Base-by-base conservation (phyloP, 2,888 invertebrate species). In the Imbricaverruca yamaguchii region DNA sequence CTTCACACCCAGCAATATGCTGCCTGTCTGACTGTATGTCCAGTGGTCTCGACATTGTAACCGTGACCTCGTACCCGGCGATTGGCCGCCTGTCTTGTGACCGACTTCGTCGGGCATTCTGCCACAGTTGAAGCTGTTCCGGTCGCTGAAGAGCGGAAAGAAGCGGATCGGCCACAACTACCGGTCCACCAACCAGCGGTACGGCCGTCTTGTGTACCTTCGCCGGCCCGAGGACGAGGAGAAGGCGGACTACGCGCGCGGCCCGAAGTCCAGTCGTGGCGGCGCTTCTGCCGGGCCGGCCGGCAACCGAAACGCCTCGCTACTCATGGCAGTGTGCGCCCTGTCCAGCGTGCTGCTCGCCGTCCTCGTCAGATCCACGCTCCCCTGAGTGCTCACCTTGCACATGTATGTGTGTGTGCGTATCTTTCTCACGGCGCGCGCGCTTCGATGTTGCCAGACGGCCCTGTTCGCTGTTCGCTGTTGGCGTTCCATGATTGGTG, bases 111-210 rank as follows among this genome's bases (percentile, higher is more conserved):
- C 39, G 39, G 59, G 59, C 59, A 59, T 7, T 11, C 7, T 15
- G 21, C 56, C n/a, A 4, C 79, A 79, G 79, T 18, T 79, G 79
- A 12, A 23, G 23, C 56, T 79, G 79, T 79, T 79, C 15, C 56
- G 79, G 4, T 25, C 23, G 4, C 59, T 79, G 59, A 79, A 57
- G 57, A 23, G 23, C 13, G 25, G 21, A 0, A 18, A 79, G n/a
- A 57, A 13, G 23, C 13, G 13, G 23, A 79, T 79, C 57, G 79
- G 79, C 23, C 23, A n/a, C 57, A 79, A 79, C 57, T 79, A 57
- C 57, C 56, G 79, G 23, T 12, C n/a, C 7, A 23, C 23, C 7
- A 57, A 79, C 25, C 9, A 3, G 13, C 79, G 79, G 23, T 79
- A 57, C 79, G 59, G 59, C 13, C 79, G 79, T 18, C 2, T 6